Conservation (phyloP, 2,888 invertebrate genomes). For the Nymphalis polychloros region DNA sequence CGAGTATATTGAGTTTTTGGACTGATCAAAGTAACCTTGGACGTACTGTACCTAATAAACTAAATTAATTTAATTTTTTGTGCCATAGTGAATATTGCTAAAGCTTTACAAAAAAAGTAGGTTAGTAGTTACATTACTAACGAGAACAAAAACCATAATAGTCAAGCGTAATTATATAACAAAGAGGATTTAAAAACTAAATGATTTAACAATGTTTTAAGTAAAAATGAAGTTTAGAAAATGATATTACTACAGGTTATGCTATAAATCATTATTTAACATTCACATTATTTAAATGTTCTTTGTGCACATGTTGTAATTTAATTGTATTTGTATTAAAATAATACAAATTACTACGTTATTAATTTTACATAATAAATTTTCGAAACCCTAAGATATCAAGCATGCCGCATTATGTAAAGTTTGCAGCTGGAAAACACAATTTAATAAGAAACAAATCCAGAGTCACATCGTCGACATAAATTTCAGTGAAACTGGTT, state of each 20-base stretch:
- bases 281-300: not conserved
- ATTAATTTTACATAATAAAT: no score
- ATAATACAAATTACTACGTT: no score
- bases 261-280: slow-evolving; percentile 6
- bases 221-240: slow-evolving; percentile 1
- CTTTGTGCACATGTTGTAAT: not conserved
- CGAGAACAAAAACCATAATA: not conserved
- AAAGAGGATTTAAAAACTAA: not conserved
- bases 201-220: not conserved
- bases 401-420: slow-evolving; percentile 10
- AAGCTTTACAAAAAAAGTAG: slow-evolving; percentile 3
- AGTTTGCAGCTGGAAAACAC: slow-evolving; percentile 7
- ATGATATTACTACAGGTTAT: not conserved
- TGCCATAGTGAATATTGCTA: not conserved
- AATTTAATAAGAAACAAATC: slow-evolving; percentile 32
- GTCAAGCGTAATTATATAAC: not conserved
- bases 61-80: not conserved
- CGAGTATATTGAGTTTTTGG: no score
- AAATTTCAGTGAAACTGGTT: slow-evolving; percentile 29
- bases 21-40: no score
- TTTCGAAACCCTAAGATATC: not conserved
- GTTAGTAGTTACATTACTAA: slow-evolving; percentile 2
- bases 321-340: no score
- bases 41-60: no score
- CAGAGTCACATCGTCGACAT: slow-evolving; percentile 18